Evolutionary conservation across 1,140 invertebrate genomes (phyloP), one percentile per base, ranked within the genome.

Genomic region (Plectrocnemia conspersa): DNA sequence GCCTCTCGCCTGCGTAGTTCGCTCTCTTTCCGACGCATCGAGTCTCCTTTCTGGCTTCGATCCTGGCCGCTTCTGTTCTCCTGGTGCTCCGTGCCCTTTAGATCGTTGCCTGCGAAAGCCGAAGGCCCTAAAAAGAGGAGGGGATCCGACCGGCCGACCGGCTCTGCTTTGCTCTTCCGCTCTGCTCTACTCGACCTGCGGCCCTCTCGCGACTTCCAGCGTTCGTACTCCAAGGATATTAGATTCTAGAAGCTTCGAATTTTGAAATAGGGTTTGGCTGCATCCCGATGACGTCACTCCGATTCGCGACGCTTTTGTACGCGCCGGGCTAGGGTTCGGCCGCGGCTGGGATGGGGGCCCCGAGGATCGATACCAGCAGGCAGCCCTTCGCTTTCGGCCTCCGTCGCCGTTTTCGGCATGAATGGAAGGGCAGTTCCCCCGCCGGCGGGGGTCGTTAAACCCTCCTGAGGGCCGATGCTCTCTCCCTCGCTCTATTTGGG

Each of bases 21-120:
- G 25, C 52, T 46, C 33, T 27, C 25, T 13, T 18, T 29, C n/a
- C 24, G 32, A 16, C 48, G 19, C 40, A 6, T 29, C 10, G 9
- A 41, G 29, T 33, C 27, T 10, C 3, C 42, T 46, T 18, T 7
- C 27, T 42, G 13, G 19, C 13, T 50, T 50, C n/a, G 9, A 19
- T 48, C 36, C 53, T 19, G 44, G 10, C 23, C 19, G 15, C 38
- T 45, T 54, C 44, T 61, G 59, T 46, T 23, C 45, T 50, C 59
- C 59, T 57, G 55, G 46, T 61, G 55, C 41, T 15, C 33, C 10
- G 45, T 61, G 59, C 59, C 59, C 59, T 61, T 61, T 61, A 61
- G 55, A 61, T 41, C 38, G 24, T 24, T 52, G 44, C 41, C 49
- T 45, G 38, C 49, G 27, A 11, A 13, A 13, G 23, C 32, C 22